Evolutionary conservation across 2,797 vertebrate species (phyloP).

Genomic region (Hippocampus kuda): DNA sequence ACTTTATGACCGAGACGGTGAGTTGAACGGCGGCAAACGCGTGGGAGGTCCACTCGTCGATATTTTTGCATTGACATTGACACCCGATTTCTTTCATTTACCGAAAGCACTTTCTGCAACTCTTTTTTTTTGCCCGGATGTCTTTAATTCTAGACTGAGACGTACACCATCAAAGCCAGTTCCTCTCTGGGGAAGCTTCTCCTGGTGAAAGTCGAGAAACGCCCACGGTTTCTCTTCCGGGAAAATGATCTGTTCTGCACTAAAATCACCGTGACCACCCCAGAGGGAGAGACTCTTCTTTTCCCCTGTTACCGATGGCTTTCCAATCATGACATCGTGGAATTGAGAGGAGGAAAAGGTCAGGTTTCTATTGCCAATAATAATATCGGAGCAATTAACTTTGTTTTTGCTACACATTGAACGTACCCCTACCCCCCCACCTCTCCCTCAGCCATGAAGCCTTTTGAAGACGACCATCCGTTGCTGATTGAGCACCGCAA

Average conservation of each 20-base stretch:
- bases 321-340: constrained; percentile 41
- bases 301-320: constrained; percentile 63
- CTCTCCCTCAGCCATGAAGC: constrained; percentile 33
- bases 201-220: constrained; percentile 54
- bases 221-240: constrained; percentile 11
- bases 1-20: constrained; percentile 32
- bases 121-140: neutral
- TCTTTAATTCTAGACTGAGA: constrained; percentile 26
- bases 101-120: no score
- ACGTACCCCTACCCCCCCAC: no score
- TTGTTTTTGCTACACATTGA: neutral
- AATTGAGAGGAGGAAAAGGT: constrained; percentile 61
- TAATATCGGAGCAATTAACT: neutral
- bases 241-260: constrained; percentile 58
- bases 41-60: no score
- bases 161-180: constrained; percentile 35
- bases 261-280: constrained; percentile 49
- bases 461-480: constrained; percentile 36
- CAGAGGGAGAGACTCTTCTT: constrained; percentile 37
- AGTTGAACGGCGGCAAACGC: constrained; percentile 10
- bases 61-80: no score
- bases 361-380: neutral
- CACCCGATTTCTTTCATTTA: no score
- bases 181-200: constrained; percentile 42
- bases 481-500: constrained; percentile 31